Evolutionary conservation across 2,797 vertebrate genomes (phyloP), one percentile per base, ranked within the genome.

Genomic region (Dryobates pubescens): DNA sequence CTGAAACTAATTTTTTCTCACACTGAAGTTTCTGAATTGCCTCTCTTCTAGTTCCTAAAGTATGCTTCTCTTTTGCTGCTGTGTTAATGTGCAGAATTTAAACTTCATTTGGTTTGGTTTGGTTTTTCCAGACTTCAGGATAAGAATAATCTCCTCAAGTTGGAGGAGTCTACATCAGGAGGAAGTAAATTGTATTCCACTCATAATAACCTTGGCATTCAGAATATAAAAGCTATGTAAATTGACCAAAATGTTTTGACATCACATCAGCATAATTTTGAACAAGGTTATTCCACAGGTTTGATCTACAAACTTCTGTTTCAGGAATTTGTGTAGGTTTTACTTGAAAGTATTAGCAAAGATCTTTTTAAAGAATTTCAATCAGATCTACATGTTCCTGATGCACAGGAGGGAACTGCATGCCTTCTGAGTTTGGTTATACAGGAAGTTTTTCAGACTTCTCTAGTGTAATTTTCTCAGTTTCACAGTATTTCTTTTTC

Each of bases 1-100:
- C 56, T 69, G 36, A 68, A 80, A 80, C 30, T 45, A 29, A 19
- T 47, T 68, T 85, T 91, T 90, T 82, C n/a, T 87, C 30, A 80
- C 58, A 54, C 3, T 9, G 38, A 13, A 75, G 9, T 73, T 86
- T 90, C n/a, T 0, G 0, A 70, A 43, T 58, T 77, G 13, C 11
- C 5, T 75, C 17, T 74, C 32, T 53, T 14, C 20, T 71, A 26
- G 29, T 68, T 80, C n/a, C 17, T 64, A 27, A 13, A 41, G 2
- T 10, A 16, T 0, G 2, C 20, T 86, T 92, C 9, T 54, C 11
- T 78, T 79, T 30, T 53, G 17, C 7, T 56, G 17, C 8, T 62
- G 7, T 59, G 9, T 22, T 62, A 27, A 65, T 23, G 13, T 80
- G 22, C 12, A 68, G 10, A 87, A 26, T 45, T 82, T 23, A 57